A percentile compares a stretch with the other conserved stretches of the same genome.
Conservation (phyloP, 2,888 invertebrate genomes). For the Drosophila eohydei region DNA sequence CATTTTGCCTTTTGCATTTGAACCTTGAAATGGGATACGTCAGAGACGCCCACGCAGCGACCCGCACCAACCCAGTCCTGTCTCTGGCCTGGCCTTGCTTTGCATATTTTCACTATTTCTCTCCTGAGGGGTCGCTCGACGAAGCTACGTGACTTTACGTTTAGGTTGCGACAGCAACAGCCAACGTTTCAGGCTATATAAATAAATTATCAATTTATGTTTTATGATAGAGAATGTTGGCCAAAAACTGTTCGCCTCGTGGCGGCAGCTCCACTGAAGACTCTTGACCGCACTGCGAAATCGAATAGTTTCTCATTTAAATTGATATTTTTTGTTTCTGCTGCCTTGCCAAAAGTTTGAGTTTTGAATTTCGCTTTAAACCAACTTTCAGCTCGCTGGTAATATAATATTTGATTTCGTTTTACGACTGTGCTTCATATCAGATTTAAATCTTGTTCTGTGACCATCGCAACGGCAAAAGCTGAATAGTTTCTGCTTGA, state of each 20-base stretch:
- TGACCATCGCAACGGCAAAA: too few relatives aligned
- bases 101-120: conserved; percentile 80
- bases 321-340: neutral
- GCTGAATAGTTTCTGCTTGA: neutral
- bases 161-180: conserved; percentile 28
- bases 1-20: conserved; percentile 19
- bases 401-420: neutral
- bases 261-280: conserved; percentile 20
- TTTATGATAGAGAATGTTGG: conserved; percentile 35
- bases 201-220: conserved; percentile 60
- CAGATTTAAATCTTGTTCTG: neutral
- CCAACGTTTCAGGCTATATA: conserved; percentile 31
- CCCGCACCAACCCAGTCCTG: neutral
- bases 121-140: conserved; percentile 57
- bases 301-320: conserved; percentile 8
- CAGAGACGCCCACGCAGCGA: conserved; percentile 49
- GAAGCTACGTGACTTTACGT: conserved; percentile 66
- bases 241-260: conserved; percentile 6
- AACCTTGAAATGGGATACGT: conserved; percentile 75
- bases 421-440: neutral
- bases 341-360: neutral
- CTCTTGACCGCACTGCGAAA: conserved; percentile 4
- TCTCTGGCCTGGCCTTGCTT: conserved; percentile 49
- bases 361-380: conserved; percentile 4
- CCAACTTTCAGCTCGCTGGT: neutral